Base-by-base conservation (phyloP, 2,888 invertebrate species). In the Cephus pygmeus region DNA sequence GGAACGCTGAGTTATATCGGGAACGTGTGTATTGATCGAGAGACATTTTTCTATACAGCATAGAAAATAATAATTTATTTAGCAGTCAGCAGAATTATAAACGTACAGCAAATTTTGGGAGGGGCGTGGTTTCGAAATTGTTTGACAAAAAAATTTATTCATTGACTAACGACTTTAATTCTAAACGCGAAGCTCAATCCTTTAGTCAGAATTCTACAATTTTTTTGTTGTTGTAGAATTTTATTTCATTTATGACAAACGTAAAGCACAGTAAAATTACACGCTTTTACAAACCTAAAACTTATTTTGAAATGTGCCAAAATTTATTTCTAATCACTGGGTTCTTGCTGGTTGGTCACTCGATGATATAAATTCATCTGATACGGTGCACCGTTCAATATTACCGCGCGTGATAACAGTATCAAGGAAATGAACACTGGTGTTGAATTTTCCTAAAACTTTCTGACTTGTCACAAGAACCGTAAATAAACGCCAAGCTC, bases 61-160 rank as follows among this genome's bases (percentile, higher is more conserved):
- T 90, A 89, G 84, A 89, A 90, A 90, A 90, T 89, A 90, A 90
- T 89, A 90, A 90, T 90, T 90, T 90, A 90, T 90, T 90, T 86
- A 90, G 88, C 87, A 85, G 85, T 87, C 82, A 84, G 87, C 86
- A 84, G 86, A 85, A 84, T 85, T 86, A 87, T 86, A 86, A 88
- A 88, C 85, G 82, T 88, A 87, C 86, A 88, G 81, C 81, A 77
- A 80, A 85, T 79, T 77, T 73, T 40, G 40, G 78, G 76, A 56
- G 34, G 34, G 30, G 23, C 23, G 9, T 56, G 23, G 6, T 23
- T 56, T 23, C 23, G 9, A 56, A 56, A 9, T 15, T 40, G 6
- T 23, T 23, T 56, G 23, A 23, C 9, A 23, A 9, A 56, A 56
- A 23, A 56, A 56, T 56, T 23, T 56, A 56, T 56, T 56, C 9